Percentiles rank a stretch among this genome's conserved stretches.
Evolutionary conservation across 2,797 vertebrate species (phyloP).

Genomic region (Sphaeramia orbicularis): DNA sequence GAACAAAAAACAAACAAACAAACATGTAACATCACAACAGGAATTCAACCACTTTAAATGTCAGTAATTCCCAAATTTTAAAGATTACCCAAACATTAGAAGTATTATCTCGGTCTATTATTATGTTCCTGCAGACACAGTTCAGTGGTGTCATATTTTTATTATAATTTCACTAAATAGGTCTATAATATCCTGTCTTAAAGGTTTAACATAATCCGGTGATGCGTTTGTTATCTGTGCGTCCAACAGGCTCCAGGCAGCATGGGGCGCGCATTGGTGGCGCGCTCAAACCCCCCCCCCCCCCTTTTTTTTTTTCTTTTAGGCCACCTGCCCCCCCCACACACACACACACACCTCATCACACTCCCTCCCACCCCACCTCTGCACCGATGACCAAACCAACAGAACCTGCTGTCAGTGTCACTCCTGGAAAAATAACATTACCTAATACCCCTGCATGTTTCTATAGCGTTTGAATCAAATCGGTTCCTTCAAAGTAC

Average conservation of each 20-base stretch:
- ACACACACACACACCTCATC: no score
- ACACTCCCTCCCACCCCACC: slow-evolving; percentile 8
- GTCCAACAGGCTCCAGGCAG: slow-evolving; percentile 25
- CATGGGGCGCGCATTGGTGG: slow-evolving; percentile 30
- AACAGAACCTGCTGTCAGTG: slow-evolving; percentile 36
- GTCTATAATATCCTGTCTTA: slow-evolving; percentile 11
- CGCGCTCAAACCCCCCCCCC: slow-evolving; percentile 25
- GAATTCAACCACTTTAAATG: slow-evolving; percentile 15
- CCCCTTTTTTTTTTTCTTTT: no score
- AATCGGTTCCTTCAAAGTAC: no score
- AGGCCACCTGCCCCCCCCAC: slow-evolving; percentile 71
- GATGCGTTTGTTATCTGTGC: slow-evolving; percentile 31
- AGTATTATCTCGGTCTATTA: no score
- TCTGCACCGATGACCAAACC: slow-evolving; percentile 22
- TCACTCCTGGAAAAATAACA: slow-evolving; percentile 59
- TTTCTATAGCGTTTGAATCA: no score
- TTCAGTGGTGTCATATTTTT: slow-evolving; percentile 16
- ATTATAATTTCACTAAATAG: slow-evolving; percentile 9
- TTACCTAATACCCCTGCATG: no score
- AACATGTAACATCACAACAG: slow-evolving; percentile 19
- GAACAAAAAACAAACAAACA: no score
- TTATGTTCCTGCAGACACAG: neutral
- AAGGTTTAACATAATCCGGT: slow-evolving; percentile 24
- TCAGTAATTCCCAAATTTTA: slow-evolving; percentile 15
- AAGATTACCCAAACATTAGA: no score